phyloP scores from a whole-genome alignment of 2,113 vertebrate genomes.

The Piliocolobus tephrosceles region DNA sequence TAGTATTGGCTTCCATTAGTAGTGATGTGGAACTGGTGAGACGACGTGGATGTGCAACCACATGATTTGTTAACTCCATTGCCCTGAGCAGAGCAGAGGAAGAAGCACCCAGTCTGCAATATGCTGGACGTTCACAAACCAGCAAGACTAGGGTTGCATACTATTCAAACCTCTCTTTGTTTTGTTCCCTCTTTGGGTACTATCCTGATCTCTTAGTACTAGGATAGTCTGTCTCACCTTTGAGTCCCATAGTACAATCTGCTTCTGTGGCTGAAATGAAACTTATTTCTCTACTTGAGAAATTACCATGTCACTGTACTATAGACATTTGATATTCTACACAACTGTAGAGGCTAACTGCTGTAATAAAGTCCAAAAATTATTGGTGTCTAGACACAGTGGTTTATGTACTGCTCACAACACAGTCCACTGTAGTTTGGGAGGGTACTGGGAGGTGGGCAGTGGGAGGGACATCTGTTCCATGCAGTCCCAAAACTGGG shows the following conservation, averaged over 20 bases:
- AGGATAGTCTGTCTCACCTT: background rate
- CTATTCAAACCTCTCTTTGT: background rate
- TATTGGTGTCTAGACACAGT: background rate
- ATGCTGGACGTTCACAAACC: background rate
- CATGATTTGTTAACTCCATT: background rate
- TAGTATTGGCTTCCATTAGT: background rate
- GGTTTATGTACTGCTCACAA: background rate
- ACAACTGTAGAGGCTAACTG: background rate
- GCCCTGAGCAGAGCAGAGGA: background rate
- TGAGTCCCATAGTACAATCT: background rate
- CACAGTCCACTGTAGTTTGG: background rate
- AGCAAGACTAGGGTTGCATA: background rate
- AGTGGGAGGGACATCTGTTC: background rate
- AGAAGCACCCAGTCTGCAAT: background rate
- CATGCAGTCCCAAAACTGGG: background rate
- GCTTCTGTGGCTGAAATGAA: background rate
- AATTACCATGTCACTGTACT: background rate
- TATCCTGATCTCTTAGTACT: background rate
- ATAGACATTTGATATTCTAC: background rate
- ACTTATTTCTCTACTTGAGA: background rate
- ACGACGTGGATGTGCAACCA: fast-evolving
- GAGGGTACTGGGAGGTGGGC: background rate
- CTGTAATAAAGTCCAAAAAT: background rate
- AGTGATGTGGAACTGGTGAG: background rate
- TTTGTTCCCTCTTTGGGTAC: background rate